These are phyloP conservation scores for Campoplex nolae DNA, from an alignment of 2,888 invertebrate genomes.

Conservation along the genomic window DNA sequence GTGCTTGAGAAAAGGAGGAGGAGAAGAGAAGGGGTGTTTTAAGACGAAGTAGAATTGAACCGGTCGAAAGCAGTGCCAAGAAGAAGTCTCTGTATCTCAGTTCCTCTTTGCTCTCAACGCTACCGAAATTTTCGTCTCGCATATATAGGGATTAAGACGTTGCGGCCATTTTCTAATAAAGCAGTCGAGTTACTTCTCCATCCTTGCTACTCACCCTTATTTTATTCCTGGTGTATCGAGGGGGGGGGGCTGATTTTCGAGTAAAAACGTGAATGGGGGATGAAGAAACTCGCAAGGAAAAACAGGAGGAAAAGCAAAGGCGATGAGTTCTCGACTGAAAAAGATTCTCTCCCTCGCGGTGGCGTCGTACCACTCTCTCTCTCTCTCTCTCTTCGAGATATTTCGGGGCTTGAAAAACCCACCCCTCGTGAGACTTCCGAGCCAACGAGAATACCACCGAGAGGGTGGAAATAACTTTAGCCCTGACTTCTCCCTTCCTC, in stretches of 20 bases:
- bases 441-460: conserved; percentile 22
- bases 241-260: neutral
- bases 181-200: conserved; percentile 69
- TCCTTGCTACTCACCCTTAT: conserved; percentile 36
- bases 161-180: conserved; percentile 83
- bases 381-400: conserved; percentile 71
- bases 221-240: conserved; percentile 51
- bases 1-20: neutral
- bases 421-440: conserved; percentile 10
- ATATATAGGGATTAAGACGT: conserved; percentile 77
- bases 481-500: conserved; percentile 40
- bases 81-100: conserved; percentile 38
- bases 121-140: conserved; percentile 60
- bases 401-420: conserved; percentile 69
- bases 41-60: conserved; percentile 60
- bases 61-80: conserved; percentile 59
- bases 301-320: conserved; percentile 60
- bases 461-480: conserved; percentile 53
- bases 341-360: conserved; percentile 76
- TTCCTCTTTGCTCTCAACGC: conserved; percentile 1
- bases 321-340: conserved; percentile 77
- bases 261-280: conserved; percentile 1
- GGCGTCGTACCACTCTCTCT: conserved; percentile 32
- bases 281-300: conserved; percentile 61
- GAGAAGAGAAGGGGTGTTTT: neutral